Conservation (phyloP, 2,888 invertebrate genomes). For the Arctia plantaginis region DNA sequence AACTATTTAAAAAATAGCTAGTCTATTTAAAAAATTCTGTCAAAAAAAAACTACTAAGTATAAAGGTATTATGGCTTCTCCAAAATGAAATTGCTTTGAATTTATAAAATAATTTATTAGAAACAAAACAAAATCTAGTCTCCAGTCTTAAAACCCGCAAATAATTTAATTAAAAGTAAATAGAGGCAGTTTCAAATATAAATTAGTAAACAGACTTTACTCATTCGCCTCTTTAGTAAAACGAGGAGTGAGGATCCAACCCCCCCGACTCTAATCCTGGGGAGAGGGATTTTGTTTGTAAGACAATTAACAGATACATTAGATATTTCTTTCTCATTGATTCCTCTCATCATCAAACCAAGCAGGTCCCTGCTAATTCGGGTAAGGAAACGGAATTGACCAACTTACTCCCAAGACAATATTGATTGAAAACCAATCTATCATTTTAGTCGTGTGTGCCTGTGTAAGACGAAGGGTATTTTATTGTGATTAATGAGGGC, state of each 20-base stretch:
- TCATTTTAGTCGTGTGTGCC: not conserved
- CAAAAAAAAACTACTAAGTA: not conserved
- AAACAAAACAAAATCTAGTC: not conserved
- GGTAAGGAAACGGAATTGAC: not conserved
- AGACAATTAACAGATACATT: not conserved
- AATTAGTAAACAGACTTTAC: not conserved
- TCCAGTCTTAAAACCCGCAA: no score
- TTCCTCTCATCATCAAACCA: not conserved
- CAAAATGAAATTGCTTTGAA: not conserved
- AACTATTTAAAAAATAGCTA: not conserved
- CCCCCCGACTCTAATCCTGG: not conserved
- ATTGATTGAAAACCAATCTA: slow-evolving; percentile 17
- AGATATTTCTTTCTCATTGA: not conserved
- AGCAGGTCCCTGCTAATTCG: not conserved
- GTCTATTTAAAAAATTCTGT: not conserved
- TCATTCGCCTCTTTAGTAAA: not conserved
- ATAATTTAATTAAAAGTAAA: not conserved
- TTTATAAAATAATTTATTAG: not conserved
- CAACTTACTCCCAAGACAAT: slow-evolving; percentile 13
- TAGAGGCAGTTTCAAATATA: not conserved
- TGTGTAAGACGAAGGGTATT: not conserved
- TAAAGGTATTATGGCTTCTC: not conserved
- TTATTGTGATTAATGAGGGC: slow-evolving; percentile 14
- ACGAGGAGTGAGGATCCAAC: not conserved
- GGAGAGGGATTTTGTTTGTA: not conserved